Evolutionary conservation across 2,113 vertebrate genomes (phyloP), one percentile per base, ranked within the genome.

Genomic region (Oxyura jamaicensis): DNA sequence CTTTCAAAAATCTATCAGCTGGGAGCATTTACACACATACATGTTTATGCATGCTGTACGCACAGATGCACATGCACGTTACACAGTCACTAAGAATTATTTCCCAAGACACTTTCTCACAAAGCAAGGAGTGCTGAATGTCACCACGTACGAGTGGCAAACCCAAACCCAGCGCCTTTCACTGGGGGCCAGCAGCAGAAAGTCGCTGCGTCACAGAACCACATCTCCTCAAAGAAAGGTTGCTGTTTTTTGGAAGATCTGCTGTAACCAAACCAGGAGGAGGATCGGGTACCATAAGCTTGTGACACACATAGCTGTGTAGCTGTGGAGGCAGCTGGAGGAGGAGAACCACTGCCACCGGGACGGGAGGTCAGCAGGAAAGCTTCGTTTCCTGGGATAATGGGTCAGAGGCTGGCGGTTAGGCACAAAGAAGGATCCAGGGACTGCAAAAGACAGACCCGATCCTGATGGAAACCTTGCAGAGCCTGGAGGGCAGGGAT

Each of bases 1-100:
- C 39, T 62, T 19, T 56, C 60, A 79, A 84, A 26, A 53, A 35
- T 25, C 22, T 8, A 8, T 19, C 16, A 33, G 15, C 65, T 13
- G 16, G n/a, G 10, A 65, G 50, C 39, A 23, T 31, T 59, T 31
- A 5, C 1, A 5, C 25, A 29, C 1, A 0, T 3, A 5, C 4
- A 8, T 16, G 46, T 10, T 11, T 21, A 21, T 26, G 25, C 28
- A 29, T 0, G 31, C 20, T 3, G 5, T 2, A 25, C 0, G 29
- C 25, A 33, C 1, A 33, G 52, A 8, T 1, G 22, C 26, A 44
- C 42, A 5, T 1, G 16, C 23, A 60, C 9, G 17, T 80, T 15
- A 7, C 1, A 12, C 1, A 13, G 25, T 22, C 44, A n/a, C 19
- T 50, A 36, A 36, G 35, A 52, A 31, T 35, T 6, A 36, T 11